These are phyloP conservation scores for Tortrix viridana DNA, from an alignment of 2,888 invertebrate species.

Conservation along the genomic window DNA sequence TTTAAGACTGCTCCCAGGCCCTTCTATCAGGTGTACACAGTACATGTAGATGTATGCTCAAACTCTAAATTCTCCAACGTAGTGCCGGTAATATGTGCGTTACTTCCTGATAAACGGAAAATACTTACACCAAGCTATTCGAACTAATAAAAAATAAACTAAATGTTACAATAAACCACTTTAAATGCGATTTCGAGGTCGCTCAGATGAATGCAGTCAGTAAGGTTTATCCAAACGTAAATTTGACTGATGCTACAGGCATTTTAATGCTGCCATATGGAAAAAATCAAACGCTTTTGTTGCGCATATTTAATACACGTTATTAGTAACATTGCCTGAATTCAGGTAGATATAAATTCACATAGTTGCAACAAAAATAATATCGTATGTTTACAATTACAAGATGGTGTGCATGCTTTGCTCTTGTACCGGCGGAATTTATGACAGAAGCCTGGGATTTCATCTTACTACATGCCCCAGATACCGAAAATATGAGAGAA, in stretches of 20 bases:
- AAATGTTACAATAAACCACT: constrained; percentile 8
- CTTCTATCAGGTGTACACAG: constrained; percentile 1
- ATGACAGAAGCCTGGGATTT: constrained; percentile 1
- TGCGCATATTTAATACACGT: too few species aligned
- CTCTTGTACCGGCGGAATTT: constrained; percentile 8
- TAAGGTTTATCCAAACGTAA: neutral
- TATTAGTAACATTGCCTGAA: too few species aligned
- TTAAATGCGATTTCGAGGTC: constrained; percentile 4
- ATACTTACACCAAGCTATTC: constrained; percentile 1
- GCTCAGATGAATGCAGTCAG: constrained; percentile 7
- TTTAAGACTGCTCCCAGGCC: constrained; percentile 2
- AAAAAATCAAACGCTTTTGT: constrained; percentile 1
- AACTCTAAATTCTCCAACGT: neutral
- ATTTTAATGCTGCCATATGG: neutral
- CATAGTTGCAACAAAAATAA: too few species aligned
- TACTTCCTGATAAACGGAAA: constrained; percentile 4
- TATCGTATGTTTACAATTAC: too few species aligned
- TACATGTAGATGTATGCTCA: constrained; percentile 11
- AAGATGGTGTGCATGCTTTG: neutral
- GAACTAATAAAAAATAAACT: constrained; percentile 6
- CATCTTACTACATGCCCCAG: neutral
- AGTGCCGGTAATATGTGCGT: constrained; percentile 6
- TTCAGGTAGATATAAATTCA: too few species aligned
- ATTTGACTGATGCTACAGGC: neutral
- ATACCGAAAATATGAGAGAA: neutral